These are phyloP conservation scores for Poeciliopsis retropinna DNA, from an alignment of 2,113 vertebrate species.

Conservation along the genomic window DNA sequence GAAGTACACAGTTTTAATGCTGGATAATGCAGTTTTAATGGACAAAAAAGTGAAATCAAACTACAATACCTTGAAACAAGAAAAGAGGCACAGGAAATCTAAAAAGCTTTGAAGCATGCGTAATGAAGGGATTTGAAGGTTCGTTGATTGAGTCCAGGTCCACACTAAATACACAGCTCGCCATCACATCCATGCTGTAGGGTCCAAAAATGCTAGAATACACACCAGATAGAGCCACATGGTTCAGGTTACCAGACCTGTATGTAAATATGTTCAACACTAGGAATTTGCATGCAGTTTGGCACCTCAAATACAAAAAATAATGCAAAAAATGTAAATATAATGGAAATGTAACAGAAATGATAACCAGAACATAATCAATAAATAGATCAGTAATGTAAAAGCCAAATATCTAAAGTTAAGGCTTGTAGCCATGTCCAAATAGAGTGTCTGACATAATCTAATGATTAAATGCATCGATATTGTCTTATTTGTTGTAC, in stretches of 20 bases:
- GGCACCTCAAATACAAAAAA: neutral
- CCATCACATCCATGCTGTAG: constrained; percentile 76
- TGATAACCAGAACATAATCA: neutral
- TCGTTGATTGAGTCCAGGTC: constrained; percentile 77
- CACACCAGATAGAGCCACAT: constrained; percentile 2
- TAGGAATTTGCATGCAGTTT: neutral
- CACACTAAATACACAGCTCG: constrained; percentile 77
- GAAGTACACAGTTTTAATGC: neutral
- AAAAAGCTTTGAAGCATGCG: constrained; percentile 72
- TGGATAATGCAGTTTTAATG: neutral
- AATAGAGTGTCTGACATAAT: neutral
- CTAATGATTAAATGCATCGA: neutral
- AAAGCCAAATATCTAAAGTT: neutral
- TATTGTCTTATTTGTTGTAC: neutral
- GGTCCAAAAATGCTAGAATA: constrained; percentile 57
- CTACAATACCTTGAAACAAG: constrained; percentile 41
- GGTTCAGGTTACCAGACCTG: too few species aligned
- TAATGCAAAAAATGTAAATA: neutral
- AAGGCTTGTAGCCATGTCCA: too few species aligned
- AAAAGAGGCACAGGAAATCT: constrained; percentile 48
- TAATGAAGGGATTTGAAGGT: constrained; percentile 69
- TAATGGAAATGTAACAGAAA: neutral
- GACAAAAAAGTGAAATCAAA: neutral
- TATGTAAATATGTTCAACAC: too few species aligned
- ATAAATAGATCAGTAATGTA: neutral